These are phyloP conservation scores for Amazona guildingii DNA, from an alignment of 2,113 vertebrate species.

Conservation along the genomic window DNA sequence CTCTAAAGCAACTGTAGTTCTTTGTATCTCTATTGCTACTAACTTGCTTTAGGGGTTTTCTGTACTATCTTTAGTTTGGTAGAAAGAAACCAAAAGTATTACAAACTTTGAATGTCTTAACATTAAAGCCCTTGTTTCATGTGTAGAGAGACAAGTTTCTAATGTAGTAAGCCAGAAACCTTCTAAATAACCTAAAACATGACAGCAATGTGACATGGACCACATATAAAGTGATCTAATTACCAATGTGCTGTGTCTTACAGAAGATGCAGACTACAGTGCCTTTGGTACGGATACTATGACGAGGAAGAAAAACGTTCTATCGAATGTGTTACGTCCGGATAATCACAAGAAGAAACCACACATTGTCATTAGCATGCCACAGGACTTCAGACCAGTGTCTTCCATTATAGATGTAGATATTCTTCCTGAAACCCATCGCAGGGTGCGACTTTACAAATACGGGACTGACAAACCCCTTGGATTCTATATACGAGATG, in stretches of 20 bases:
- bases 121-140: neutral
- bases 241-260: constrained; percentile 18
- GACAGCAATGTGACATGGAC: neutral
- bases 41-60: neutral
- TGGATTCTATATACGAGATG: constrained; percentile 97
- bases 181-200: neutral
- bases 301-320: constrained; percentile 90
- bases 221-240: neutral
- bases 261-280: constrained; percentile 97
- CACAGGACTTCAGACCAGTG: constrained; percentile 94
- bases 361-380: constrained; percentile 91
- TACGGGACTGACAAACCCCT: constrained; percentile 93
- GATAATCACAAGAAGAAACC: constrained; percentile 90
- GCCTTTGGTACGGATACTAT: constrained; percentile 90
- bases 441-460: constrained; percentile 94
- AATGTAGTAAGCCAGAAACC: neutral
- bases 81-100: neutral
- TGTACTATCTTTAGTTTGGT: neutral
- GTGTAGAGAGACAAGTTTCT: neutral
- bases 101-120: neutral
- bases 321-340: constrained; percentile 87
- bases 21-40: neutral
- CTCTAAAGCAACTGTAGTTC: neutral
- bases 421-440: constrained; percentile 94
- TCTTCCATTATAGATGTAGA: constrained; percentile 98